Base-by-base conservation (phyloP, 2,113 vertebrate genomes). In the Lasiurus cinereus region DNA sequence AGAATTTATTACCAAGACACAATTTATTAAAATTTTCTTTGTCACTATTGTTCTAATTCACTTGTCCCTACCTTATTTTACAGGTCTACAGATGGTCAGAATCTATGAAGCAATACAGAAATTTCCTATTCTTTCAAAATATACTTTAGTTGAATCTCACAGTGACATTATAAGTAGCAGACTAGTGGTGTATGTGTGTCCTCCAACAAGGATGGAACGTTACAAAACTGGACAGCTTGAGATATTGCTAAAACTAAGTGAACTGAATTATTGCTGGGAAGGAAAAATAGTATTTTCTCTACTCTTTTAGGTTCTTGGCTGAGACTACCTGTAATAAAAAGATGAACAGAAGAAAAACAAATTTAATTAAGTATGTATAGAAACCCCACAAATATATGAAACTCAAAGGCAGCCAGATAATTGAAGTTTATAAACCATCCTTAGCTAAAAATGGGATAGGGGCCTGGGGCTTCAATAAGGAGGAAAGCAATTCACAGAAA, bases 51-150 rank as follows among this genome's bases (percentile, higher is more conserved):
- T 73, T 74, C 36, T 56, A 59, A 84, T 46, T 79, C 8, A 69
- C 16, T 95, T 74, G 67, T 64, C 19, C 66, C 24, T 13, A 22
- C 66, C 50, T 74, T 74, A 43, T 27, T 87, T 39, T 94, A 73
- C 1, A 59, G 72, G 13, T 56, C 43, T 78, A 31, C 19, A 84
- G 78, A 50, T 69, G 39, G 31, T 29, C 64, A 79, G 67, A 56
- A 54, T 43, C 31, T 50, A 79, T 29, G 66, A 16, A 56, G 24
- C 24, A n/a, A 85, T 76, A 70, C 48, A 79, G 39, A 56, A 64
- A 46, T 88, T 46, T 83, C 54, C 64, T 83, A 10, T 64, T 48
- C 48, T 86, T 92, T 76, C 39, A 85, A 94, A 94, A 67, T 22
- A 59, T 33, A 31, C 48, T 24, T 91, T n/a, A 72, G 29, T 59